A percentile compares a stretch with the other conserved stretches of the same genome.
Evolutionary conservation across 2,797 vertebrate genomes (phyloP).

Genomic region (Cottoperca gobio): DNA sequence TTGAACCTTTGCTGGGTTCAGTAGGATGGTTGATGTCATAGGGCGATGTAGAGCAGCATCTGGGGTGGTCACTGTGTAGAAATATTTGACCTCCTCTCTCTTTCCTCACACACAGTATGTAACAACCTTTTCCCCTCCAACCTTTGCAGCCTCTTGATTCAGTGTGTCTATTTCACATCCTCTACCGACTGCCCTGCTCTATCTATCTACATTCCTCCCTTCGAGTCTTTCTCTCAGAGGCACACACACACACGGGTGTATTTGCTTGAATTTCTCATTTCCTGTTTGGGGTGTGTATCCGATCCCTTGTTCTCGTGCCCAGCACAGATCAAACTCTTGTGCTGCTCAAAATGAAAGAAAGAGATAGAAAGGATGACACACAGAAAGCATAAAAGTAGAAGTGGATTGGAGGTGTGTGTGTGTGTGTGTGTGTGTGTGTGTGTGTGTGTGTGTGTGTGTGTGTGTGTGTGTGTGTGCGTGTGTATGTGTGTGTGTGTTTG

Average conservation of each 20-base stretch:
- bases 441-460: slow-evolving; percentile 2
- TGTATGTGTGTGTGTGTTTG: background rate
- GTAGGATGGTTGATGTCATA: slow-evolving; percentile 41
- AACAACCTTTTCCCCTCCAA: slow-evolving; percentile 49
- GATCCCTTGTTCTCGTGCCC: slow-evolving; percentile 83
- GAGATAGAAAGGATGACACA: slow-evolving; percentile 33
- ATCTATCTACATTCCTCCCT: slow-evolving; percentile 52
- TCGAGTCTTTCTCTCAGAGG: slow-evolving; percentile 38
- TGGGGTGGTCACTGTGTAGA: slow-evolving; percentile 60
- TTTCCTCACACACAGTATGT: slow-evolving; percentile 15
- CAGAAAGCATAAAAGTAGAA: slow-evolving; percentile 12
- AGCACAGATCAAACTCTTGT: slow-evolving; percentile 80
- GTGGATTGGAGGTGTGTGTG: background rate
- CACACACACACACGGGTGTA: slow-evolving; percentile 61
- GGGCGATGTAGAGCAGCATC: slow-evolving; percentile 29
- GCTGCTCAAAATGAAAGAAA: slow-evolving; percentile 43
- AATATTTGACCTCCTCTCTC: slow-evolving; percentile 48
- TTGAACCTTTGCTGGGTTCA: slow-evolving; percentile 18
- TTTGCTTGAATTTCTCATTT: slow-evolving; percentile 85
- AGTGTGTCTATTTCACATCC: slow-evolving; percentile 64
- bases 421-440: slow-evolving; percentile 12
- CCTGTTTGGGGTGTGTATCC: slow-evolving; percentile 86
- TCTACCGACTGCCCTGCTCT: slow-evolving; percentile 27
- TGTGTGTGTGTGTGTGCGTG: slow-evolving; percentile 10
- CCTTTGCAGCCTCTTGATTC: slow-evolving; percentile 45